These are phyloP conservation scores for Paragorgia papillata DNA, from an alignment of 92 coral and sea anemone species.

Conservation along the genomic window DNA sequence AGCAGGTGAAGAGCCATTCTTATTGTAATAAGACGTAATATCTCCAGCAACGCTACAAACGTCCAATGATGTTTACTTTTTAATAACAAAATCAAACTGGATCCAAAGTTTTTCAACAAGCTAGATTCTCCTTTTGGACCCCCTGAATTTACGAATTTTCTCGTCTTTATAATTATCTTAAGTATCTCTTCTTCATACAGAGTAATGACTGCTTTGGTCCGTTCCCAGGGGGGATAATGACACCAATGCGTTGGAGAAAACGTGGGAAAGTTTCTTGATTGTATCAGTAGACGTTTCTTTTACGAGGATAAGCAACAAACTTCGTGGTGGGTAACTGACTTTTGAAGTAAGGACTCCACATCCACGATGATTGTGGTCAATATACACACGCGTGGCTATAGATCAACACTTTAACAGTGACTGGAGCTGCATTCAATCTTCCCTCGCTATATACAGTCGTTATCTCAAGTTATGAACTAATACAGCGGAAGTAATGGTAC, in stretches of 20 bases:
- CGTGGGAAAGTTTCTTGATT: background rate
- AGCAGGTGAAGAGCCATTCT: slow-evolving; percentile 29
- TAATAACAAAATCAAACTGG: background rate
- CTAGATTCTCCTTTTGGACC: background rate
- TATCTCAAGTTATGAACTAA: background rate
- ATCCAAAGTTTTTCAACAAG: background rate
- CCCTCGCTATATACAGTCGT: background rate
- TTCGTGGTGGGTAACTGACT: background rate
- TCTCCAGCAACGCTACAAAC: slow-evolving; percentile 23
- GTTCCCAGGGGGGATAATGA: background rate
- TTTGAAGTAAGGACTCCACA: background rate
- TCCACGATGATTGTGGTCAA: background rate
- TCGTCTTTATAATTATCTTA: no score
- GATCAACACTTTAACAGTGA: background rate
- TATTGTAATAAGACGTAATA: slow-evolving; percentile 22
- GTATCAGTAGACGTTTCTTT: background rate
- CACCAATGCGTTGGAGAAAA: background rate
- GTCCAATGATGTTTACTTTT: background rate
- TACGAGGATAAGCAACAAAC: background rate
- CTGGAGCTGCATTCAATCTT: slow-evolving; percentile 12
- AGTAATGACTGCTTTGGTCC: background rate
- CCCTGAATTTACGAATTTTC: no score
- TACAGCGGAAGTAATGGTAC: background rate
- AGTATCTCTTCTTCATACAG: no score
- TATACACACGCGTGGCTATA: background rate